These are phyloP conservation scores for Hyposmocoma kahamanoa DNA, from an alignment of 1,140 invertebrate species.

Conservation along the genomic window DNA sequence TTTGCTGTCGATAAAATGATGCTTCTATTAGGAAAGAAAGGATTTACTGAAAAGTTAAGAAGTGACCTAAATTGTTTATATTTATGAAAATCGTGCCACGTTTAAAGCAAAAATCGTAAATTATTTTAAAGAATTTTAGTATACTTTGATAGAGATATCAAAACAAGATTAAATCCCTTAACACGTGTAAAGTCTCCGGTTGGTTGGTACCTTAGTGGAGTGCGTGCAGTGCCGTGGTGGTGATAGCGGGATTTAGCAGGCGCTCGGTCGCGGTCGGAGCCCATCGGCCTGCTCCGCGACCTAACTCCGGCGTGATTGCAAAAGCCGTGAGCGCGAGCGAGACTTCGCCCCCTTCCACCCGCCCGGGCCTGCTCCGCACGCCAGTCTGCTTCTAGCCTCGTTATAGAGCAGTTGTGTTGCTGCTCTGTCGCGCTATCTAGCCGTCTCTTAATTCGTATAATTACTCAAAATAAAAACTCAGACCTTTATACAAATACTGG, in stretches of 20 bases:
- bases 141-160: too few species aligned
- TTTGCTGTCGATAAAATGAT: too few species aligned
- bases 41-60: too few species aligned
- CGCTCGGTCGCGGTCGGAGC: conserved; percentile 29
- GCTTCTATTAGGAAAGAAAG: too few species aligned
- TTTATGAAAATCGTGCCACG: too few species aligned
- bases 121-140: too few species aligned
- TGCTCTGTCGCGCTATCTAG: conserved; percentile 23
- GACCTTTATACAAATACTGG: conserved; percentile 25
- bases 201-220: too few species aligned
- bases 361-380: conserved; percentile 30
- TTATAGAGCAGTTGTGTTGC: conserved; percentile 27
- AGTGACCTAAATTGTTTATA: too few species aligned
- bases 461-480: conserved; percentile 29
- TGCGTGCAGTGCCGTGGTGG: conserved; percentile 29
- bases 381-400: conserved; percentile 40
- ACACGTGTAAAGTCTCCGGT: too few species aligned
- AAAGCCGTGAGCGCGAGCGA: conserved; percentile 45
- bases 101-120: too few species aligned
- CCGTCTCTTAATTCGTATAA: conserved; percentile 56
- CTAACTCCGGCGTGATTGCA: conserved; percentile 40
- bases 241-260: conserved; percentile 49
- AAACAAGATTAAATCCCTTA: too few species aligned
- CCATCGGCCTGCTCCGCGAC: conserved; percentile 38
- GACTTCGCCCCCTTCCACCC: conserved; percentile 38